Evolutionary conservation across 2,797 vertebrate genomes (phyloP).

Genomic region (Acanthiza pusilla): DNA sequence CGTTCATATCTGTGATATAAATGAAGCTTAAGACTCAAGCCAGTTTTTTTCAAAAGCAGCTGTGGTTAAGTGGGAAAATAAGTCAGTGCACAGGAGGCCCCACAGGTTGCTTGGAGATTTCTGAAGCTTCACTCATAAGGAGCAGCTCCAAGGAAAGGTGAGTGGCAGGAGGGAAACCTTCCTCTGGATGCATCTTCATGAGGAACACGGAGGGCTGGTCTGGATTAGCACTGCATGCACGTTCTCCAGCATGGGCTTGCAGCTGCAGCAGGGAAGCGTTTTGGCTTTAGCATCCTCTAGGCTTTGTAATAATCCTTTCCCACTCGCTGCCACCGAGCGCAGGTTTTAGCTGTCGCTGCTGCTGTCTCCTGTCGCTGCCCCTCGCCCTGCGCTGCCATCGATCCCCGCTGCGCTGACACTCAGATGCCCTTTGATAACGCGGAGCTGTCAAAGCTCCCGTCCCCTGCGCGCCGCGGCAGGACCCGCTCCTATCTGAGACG

Average conservation of each 20-base stretch:
- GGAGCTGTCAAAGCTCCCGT: background rate
- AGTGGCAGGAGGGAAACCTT: background rate
- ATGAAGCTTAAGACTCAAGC: background rate
- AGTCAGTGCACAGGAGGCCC: background rate
- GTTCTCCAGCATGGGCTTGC: background rate
- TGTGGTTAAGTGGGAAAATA: background rate
- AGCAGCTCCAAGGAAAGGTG: background rate
- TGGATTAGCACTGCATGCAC: background rate
- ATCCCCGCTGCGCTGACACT: slow-evolving; percentile 1
- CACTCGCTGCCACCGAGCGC: background rate
- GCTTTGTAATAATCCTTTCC: background rate
- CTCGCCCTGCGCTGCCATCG: background rate
- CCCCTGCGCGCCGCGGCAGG: background rate
- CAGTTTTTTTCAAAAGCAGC: background rate
- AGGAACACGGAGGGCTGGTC: background rate
- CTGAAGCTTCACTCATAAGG: background rate
- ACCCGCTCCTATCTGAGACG: slow-evolving; percentile 17
- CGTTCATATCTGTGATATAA: background rate
- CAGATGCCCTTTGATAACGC: background rate
- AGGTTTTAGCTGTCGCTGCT: background rate
- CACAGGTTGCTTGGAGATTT: background rate
- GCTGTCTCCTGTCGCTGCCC: background rate
- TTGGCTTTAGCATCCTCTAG: background rate
- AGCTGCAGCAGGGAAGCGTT: background rate
- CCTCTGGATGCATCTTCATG: background rate